Evolutionary conservation across 2,113 vertebrate genomes (phyloP), one percentile per base, ranked within the genome.

Genomic region (Hemibagrus wyckioides): DNA sequence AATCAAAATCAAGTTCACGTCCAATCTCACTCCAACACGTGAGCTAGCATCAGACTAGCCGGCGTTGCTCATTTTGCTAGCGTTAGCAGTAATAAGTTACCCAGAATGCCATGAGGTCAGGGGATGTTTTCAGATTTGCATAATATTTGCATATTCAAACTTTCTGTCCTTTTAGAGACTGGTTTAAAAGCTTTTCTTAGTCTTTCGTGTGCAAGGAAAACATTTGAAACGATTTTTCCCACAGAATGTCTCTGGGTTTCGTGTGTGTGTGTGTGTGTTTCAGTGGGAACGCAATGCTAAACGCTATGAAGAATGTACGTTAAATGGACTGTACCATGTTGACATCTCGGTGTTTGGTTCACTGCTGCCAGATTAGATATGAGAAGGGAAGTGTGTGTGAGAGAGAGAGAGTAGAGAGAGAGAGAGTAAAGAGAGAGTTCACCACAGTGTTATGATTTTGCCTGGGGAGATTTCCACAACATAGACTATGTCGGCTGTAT

Each of bases 381-480:
- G 33, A 39, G 67, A 71, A n/a, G 67, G 7, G 67, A 71, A 2
- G 9, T 3, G 11, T 23, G 67, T 71, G 17, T 71, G 69, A n/a
- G 71, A 59, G 17, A 56, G 54, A 56, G 15, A 57, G 54, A 59
- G 57, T n/a, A 59, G 57, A 59, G 65, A 36, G 65, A 91, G 88
- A 77, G 14, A n/a, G 0, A 50, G 44, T n/a, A 50, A 50, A 54
- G 15, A 54, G 28, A 76, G 19, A 54, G 89, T 89, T 77, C 65
- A 14, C 61, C 77, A 28, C 59, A 89, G 77, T 86, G 86, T 89
- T 88, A 91, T 91, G 88, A 92, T 90, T 91, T 57, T 44, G 67
- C 50, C 67, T 57, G 50, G 52, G 48, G 67, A 41, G 0, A 36
- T 76, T 85, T 75, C 50, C 69, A 57, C 2, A 33, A 2, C 48